Percentiles rank a stretch among this genome's conserved stretches.
phyloP scores from a whole-genome alignment of 2,113 vertebrate genomes.

The Rutilus rutilus region DNA sequence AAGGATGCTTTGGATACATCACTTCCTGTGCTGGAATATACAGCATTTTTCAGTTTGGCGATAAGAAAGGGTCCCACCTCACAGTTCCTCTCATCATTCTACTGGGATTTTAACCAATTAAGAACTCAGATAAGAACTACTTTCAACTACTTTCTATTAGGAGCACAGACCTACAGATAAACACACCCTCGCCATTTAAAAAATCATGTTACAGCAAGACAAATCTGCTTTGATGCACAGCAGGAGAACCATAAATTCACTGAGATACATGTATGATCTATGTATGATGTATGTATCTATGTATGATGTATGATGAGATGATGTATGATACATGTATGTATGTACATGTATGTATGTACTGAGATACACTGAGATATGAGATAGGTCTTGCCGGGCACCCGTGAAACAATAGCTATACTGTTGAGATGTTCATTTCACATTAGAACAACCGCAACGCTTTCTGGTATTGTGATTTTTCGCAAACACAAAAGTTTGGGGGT shows the following conservation, averaged over 20 bases:
- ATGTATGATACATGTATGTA: too few species aligned
- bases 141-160: constrained; percentile 40
- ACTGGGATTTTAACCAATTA: constrained; percentile 17
- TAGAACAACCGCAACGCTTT: background rate
- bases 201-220: constrained; percentile 17
- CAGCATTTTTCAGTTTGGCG: constrained; percentile 48
- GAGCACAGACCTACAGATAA: constrained; percentile 43
- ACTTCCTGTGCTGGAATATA: constrained; percentile 45
- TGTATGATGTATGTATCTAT: too few species aligned
- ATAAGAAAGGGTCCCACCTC: constrained; percentile 37
- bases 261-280: too few species aligned
- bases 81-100: constrained; percentile 24
- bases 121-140: constrained; percentile 26
- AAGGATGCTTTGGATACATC: constrained; percentile 40
- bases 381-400: background rate
- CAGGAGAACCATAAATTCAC: constrained; percentile 1
- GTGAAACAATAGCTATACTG: constrained; percentile 38
- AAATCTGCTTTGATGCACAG: constrained; percentile 36
- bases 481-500: background rate
- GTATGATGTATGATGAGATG: too few species aligned
- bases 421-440: background rate
- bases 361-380: too few species aligned
- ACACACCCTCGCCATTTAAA: constrained; percentile 35
- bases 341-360: too few species aligned
- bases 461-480: background rate